Evolutionary conservation across 1,140 invertebrate genomes (phyloP).

Genomic region (Bombus pyrosoma): DNA sequence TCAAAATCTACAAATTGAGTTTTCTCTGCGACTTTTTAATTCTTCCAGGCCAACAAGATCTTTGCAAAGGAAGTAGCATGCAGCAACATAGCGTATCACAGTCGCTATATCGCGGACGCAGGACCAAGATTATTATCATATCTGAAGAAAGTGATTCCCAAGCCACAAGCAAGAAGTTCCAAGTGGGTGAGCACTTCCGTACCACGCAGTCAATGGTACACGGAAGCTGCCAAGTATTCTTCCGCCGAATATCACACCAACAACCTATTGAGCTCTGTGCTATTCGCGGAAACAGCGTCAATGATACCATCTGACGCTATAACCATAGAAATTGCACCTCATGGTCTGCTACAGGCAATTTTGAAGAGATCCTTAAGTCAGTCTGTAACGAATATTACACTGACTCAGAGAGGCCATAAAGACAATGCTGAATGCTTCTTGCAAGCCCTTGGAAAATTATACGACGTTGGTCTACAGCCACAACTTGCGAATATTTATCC

Average conservation of each 20-base stretch:
- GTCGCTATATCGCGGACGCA: slow-evolving; percentile 85
- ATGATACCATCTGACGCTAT: slow-evolving; percentile 91
- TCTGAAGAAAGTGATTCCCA: slow-evolving; percentile 87
- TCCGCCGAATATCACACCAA: slow-evolving; percentile 97
- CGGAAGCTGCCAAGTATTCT: slow-evolving; percentile 86
- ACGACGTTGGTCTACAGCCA: slow-evolving; percentile 85
- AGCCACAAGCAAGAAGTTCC: slow-evolving; percentile 87
- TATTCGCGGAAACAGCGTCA: slow-evolving; percentile 92
- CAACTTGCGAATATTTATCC: slow-evolving; percentile 86
- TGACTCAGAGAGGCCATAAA: slow-evolving; percentile 89
- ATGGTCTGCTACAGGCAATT: slow-evolving; percentile 88
- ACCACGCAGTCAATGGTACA: slow-evolving; percentile 89
- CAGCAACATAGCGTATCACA: slow-evolving; percentile 89
- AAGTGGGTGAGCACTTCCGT: slow-evolving; percentile 96
- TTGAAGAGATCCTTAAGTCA: slow-evolving; percentile 84
- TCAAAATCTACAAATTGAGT: no score
- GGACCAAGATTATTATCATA: slow-evolving; percentile 89
- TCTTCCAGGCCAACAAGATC: slow-evolving; percentile 85
- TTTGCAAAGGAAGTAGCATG: slow-evolving; percentile 90
- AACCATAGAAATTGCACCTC: slow-evolving; percentile 92
- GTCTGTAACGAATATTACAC: slow-evolving; percentile 87
- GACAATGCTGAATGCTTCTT: slow-evolving; percentile 89
- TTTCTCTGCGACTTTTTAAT: not conserved
- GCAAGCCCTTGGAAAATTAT: slow-evolving; percentile 89
- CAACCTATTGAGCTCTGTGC: slow-evolving; percentile 92